Percentiles rank a stretch among this genome's conserved stretches.
Evolutionary conservation across 2,888 invertebrate species (phyloP).

Genomic region (Cosmopolites sordidus): DNA sequence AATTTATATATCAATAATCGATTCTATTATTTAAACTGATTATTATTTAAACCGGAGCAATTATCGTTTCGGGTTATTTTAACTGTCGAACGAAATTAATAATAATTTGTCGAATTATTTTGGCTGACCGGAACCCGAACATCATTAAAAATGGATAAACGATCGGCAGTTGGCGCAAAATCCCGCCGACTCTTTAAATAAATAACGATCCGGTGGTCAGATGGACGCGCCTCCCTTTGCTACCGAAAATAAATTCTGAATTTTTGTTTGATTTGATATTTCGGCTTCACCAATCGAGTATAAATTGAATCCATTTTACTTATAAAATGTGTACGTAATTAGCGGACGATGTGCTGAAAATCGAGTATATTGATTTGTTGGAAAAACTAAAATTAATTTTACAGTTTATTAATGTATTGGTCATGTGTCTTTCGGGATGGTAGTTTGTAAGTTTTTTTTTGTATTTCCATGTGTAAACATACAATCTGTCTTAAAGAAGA

Average conservation of each 20-base stretch:
- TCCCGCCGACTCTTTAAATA: neutral
- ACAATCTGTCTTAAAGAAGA: too few species aligned
- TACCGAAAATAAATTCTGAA: too few species aligned
- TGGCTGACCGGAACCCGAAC: neutral
- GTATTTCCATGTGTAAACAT: too few species aligned
- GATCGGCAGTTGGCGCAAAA: neutral
- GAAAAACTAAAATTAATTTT: too few species aligned
- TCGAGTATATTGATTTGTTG: too few species aligned
- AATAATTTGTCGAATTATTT: constrained; percentile 10
- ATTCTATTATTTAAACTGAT: constrained; percentile 2
- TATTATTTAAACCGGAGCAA: constrained; percentile 4
- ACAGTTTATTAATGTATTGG: too few species aligned
- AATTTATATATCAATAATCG: too few species aligned
- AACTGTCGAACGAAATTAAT: constrained; percentile 3
- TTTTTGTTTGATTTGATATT: too few species aligned
- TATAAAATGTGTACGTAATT: neutral
- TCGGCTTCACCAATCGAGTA: neutral
- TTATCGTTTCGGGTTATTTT: constrained; percentile 5
- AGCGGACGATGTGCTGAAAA: too few species aligned
- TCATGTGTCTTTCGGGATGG: too few species aligned
- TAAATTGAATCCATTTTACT: constrained; percentile 1
- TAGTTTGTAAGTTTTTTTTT: too few species aligned
- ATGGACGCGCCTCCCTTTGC: too few species aligned
- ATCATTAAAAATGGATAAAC: neutral
- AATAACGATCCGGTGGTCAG: neutral